These are phyloP conservation scores for Odocoileus hemionus DNA, from an alignment of 2,113 vertebrate genomes.

Conservation along the genomic window DNA sequence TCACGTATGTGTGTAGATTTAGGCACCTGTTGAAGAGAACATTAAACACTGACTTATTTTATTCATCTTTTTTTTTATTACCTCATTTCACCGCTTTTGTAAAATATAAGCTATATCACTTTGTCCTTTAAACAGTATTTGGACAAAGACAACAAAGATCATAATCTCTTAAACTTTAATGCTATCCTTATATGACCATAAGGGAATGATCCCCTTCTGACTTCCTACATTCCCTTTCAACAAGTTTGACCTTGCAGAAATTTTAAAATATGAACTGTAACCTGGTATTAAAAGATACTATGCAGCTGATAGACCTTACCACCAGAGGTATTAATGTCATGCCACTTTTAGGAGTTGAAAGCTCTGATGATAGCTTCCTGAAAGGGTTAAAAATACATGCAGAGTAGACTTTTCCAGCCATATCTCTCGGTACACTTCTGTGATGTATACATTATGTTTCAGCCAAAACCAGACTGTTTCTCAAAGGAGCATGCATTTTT, in stretches of 20 bases:
- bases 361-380: neutral
- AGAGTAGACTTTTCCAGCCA: neutral
- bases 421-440: neutral
- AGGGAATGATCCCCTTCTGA: neutral
- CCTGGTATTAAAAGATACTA: neutral
- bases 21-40: constrained; percentile 77
- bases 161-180: neutral
- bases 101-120: neutral
- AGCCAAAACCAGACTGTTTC: constrained; percentile 43
- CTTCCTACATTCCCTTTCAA: neutral
- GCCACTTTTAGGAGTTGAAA: neutral
- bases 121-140: constrained; percentile 1
- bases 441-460: constrained; percentile 12
- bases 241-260: neutral
- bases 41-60: constrained; percentile 56
- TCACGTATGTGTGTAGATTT: constrained; percentile 63
- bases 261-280: neutral
- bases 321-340: neutral
- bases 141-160: neutral
- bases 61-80: constrained; percentile 54
- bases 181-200: neutral
- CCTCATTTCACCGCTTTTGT: neutral
- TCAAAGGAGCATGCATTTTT: constrained; percentile 49
- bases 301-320: neutral
- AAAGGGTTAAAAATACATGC: constrained; percentile 38